phyloP scores from a whole-genome alignment of 2,888 invertebrate genomes.

The Drosophila emarginata region DNA sequence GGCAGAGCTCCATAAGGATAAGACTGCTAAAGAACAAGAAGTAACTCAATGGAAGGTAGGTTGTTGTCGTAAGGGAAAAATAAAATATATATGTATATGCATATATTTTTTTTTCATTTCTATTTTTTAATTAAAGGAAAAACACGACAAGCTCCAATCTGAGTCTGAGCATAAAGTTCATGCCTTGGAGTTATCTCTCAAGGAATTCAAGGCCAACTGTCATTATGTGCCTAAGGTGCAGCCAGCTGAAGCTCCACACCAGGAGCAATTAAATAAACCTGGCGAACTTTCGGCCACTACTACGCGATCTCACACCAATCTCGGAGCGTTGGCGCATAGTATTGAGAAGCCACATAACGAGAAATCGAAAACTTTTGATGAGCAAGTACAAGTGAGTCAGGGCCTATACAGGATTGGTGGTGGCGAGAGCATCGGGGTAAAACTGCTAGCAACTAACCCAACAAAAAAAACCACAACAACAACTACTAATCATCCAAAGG shows the following conservation, averaged over 20 bases:
- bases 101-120: not conserved
- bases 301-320: slow-evolving; percentile 52
- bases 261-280: slow-evolving; percentile 61
- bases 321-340: slow-evolving; percentile 49
- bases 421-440: slow-evolving; percentile 56
- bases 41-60: slow-evolving; percentile 82
- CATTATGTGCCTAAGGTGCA: slow-evolving; percentile 52
- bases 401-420: slow-evolving; percentile 81
- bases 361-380: slow-evolving; percentile 77
- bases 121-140: slow-evolving; percentile 60
- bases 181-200: slow-evolving; percentile 56
- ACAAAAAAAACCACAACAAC: slow-evolving; percentile 31
- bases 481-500: slow-evolving; percentile 35
- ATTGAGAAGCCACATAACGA: slow-evolving; percentile 73
- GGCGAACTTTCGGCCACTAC: slow-evolving; percentile 47
- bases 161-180: slow-evolving; percentile 64
- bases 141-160: slow-evolving; percentile 69
- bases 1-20: slow-evolving; percentile 83
- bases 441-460: slow-evolving; percentile 74
- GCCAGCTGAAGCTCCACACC: slow-evolving; percentile 40
- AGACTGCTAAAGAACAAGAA: slow-evolving; percentile 78
- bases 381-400: slow-evolving; percentile 82
- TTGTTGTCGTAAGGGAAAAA: not conserved
- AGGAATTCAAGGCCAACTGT: slow-evolving; percentile 60
- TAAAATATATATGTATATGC: not conserved